phyloP scores from a whole-genome alignment of 2,113 vertebrate species.

The Leucopsar rothschildi region DNA sequence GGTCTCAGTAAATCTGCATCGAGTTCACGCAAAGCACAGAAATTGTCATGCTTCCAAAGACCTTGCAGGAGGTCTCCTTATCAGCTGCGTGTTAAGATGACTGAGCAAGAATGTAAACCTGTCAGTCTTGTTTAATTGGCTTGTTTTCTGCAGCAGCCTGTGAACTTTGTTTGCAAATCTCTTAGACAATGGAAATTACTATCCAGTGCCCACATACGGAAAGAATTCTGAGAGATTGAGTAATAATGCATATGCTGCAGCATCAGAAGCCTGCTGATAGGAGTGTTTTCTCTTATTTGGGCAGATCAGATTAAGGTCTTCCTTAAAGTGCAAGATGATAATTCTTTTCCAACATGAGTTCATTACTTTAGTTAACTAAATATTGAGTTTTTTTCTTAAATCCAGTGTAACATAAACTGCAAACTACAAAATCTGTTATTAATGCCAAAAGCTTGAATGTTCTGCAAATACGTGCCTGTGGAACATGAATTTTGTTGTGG shows the following conservation, averaged over 20 bases:
- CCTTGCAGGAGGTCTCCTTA: neutral
- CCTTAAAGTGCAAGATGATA: neutral
- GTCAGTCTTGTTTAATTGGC: neutral
- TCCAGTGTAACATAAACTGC: neutral
- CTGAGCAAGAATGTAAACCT: neutral
- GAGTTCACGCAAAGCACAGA: neutral
- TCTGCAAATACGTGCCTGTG: neutral
- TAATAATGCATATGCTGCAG: neutral
- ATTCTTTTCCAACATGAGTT: neutral
- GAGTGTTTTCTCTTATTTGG: neutral
- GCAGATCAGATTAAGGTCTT: neutral
- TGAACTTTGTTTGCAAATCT: neutral
- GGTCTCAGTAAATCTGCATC: neutral
- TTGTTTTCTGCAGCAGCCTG: neutral
- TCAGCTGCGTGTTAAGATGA: neutral
- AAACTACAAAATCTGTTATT: neutral
- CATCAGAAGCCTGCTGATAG: neutral
- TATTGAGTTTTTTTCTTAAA: neutral
- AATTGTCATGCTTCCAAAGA: neutral
- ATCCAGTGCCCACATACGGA: neutral
- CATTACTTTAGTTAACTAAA: neutral
- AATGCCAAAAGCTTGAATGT: neutral
- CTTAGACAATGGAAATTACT: neutral
- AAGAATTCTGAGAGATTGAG: neutral
- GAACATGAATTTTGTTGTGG: neutral